Base-by-base conservation (phyloP, 1,140 invertebrate species). In the Heliconius melpomene region DNA sequence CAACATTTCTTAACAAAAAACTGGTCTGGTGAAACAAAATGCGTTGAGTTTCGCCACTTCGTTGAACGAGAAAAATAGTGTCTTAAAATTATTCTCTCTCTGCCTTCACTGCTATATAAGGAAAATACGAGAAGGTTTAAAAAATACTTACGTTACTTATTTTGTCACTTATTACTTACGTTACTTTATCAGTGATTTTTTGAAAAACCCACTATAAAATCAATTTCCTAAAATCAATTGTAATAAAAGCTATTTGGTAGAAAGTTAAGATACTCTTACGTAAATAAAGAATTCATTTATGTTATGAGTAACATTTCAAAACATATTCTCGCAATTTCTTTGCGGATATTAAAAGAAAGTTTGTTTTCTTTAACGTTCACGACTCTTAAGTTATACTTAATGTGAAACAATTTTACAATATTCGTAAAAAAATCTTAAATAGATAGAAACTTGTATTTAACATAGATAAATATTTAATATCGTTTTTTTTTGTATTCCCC, bases 321-420 rank as follows among this genome's bases (percentile, higher is more conserved):
- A 84, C 78, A 84, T 85, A 84, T 80, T 84, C 82, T 78, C 79
- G 78, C 60, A 81, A 74, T 82, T 81, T 79, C 79, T 83, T 79
- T 84, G 76, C 82, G 81, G 79, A 80, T 82, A 85, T 85, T 79
- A 84, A 86, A 82, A 81, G 84, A 86, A 84, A 86, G 84, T 86
- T 60, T 66, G 26, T 66, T 66, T 66, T 66, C 60, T 66, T 29
- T 66, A 29, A 66, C 79, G 77, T 78, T 79, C 57, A 40, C 70
- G 52, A 66, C 74, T 78, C 77, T 75, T 54, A 52, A 52, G 40
- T 74, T 78, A 71, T 70, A 76, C 9, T 66, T 66, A 66, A 66
- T 29, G 60, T 66, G 60, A 66, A 66, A n/a, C 2, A 11, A 46
- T 46, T 46, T 46, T 46, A 16, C 40, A 46, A 16, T 46, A 13